These are phyloP conservation scores for Drosophila anomalipes DNA, from an alignment of 2,888 invertebrate species.

Conservation along the genomic window DNA sequence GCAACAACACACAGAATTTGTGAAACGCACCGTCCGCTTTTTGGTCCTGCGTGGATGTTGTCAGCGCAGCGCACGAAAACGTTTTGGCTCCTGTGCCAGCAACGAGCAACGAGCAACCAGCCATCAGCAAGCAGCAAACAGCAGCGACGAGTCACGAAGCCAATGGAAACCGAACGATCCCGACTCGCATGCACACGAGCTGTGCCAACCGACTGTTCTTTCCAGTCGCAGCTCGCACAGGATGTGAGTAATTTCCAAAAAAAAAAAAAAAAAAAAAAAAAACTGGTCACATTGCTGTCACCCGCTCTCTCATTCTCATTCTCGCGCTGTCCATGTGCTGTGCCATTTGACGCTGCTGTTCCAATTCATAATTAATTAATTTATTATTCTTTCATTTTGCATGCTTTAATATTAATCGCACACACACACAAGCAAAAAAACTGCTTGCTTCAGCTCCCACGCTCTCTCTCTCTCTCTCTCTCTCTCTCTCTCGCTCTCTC, in stretches of 20 bases:
- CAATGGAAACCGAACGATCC: constrained; percentile 36
- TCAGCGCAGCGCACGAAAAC: constrained; percentile 81
- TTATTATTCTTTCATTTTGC: constrained; percentile 52
- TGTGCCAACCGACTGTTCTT: constrained; percentile 25
- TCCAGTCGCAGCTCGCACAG: constrained; percentile 40
- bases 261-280: background rate
- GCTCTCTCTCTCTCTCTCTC: constrained; percentile 13
- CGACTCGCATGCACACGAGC: constrained; percentile 35
- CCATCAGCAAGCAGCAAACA: constrained; percentile 19
- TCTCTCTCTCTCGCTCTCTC: constrained; percentile 10
- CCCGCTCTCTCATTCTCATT: background rate
- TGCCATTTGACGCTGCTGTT: constrained; percentile 27
- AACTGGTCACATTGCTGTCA: constrained; percentile 17
- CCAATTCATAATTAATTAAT: constrained; percentile 65
- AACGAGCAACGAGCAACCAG: constrained; percentile 27
- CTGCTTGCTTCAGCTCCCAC: background rate
- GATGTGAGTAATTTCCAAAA: constrained; percentile 27
- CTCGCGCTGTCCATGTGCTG: background rate
- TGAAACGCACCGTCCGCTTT: constrained; percentile 74
- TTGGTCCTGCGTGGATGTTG: constrained; percentile 76
- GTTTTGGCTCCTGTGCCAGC: constrained; percentile 64
- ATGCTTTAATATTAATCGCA: constrained; percentile 37
- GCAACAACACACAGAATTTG: constrained; percentile 13
- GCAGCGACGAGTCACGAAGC: constrained; percentile 31
- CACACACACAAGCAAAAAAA: background rate